A percentile compares a stretch with the other conserved stretches of the same genome.
These are phyloP conservation scores for Neofelis nebulosa DNA, from an alignment of 2,113 vertebrate species.

Conservation along the genomic window DNA sequence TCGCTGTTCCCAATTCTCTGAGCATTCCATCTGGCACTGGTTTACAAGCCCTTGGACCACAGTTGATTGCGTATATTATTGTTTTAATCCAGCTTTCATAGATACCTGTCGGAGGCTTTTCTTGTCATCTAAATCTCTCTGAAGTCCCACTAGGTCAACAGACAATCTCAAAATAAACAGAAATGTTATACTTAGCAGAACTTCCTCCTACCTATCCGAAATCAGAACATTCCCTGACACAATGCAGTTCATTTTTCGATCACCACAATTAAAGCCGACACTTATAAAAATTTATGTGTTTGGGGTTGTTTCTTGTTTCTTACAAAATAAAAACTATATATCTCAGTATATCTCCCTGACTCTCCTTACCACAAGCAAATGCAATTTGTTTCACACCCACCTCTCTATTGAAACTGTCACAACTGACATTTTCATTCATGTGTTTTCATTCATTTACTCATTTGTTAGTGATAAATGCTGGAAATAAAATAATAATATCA, in stretches of 20 bases:
- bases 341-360: neutral
- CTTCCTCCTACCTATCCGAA: slow-evolving; percentile 36
- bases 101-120: slow-evolving; percentile 45
- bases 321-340: neutral
- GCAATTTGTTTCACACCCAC: slow-evolving; percentile 15
- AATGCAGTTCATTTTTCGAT: neutral
- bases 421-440: slow-evolving; percentile 11
- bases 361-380: neutral
- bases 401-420: neutral
- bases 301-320: neutral
- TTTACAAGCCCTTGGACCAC: slow-evolving; percentile 29
- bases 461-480: slow-evolving; percentile 12
- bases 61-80: slow-evolving; percentile 47
- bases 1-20: neutral
- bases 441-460: neutral
- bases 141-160: slow-evolving; percentile 54
- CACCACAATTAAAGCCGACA: neutral
- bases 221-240: neutral
- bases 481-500: slow-evolving; percentile 36
- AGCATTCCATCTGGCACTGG: neutral
- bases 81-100: slow-evolving; percentile 61
- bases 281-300: neutral
- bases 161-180: slow-evolving; percentile 65
- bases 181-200: slow-evolving; percentile 49
- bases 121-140: slow-evolving; percentile 57